phyloP scores from a whole-genome alignment of 2,888 invertebrate genomes.

The Acronicta aceris region DNA sequence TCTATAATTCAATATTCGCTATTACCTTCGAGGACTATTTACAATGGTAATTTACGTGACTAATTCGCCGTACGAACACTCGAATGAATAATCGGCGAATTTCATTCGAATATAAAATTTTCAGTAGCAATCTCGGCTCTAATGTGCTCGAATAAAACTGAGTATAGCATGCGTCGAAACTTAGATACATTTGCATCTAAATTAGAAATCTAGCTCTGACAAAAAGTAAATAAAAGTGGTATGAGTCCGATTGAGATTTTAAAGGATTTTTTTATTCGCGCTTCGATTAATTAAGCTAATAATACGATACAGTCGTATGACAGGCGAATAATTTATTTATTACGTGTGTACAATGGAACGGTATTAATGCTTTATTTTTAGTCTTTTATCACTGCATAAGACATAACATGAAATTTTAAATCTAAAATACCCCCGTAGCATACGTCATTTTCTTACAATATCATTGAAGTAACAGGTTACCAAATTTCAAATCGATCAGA shows the following conservation, averaged over 20 bases:
- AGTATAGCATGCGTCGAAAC: conserved; percentile 48
- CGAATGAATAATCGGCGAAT: conserved; percentile 64
- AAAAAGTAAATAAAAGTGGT: conserved; percentile 37
- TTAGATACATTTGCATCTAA: conserved; percentile 54
- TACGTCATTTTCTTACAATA: too few species aligned
- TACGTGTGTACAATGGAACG: not conserved
- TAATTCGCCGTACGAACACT: conserved; percentile 69
- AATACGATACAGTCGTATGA: conserved; percentile 12
- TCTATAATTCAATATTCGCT: conserved; percentile 82
- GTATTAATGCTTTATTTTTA: too few species aligned
- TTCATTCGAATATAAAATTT: conserved; percentile 62
- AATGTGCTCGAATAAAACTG: conserved; percentile 43
- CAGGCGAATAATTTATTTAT: not conserved
- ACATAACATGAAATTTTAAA: too few species aligned
- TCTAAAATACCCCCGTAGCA: too few species aligned
- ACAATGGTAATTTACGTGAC: conserved; percentile 75
- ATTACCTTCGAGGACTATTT: conserved; percentile 74
- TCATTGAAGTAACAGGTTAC: too few species aligned
- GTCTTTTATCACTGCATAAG: too few species aligned
- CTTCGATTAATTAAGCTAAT: conserved; percentile 27
- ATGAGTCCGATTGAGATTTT: conserved; percentile 24
- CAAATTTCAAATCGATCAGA: too few species aligned
- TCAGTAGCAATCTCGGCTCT: conserved; percentile 53
- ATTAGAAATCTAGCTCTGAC: conserved; percentile 46
- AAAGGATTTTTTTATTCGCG: conserved; percentile 25